Conservation (phyloP, 1,140 invertebrate genomes). For the Drosophila grimshawi region DNA sequence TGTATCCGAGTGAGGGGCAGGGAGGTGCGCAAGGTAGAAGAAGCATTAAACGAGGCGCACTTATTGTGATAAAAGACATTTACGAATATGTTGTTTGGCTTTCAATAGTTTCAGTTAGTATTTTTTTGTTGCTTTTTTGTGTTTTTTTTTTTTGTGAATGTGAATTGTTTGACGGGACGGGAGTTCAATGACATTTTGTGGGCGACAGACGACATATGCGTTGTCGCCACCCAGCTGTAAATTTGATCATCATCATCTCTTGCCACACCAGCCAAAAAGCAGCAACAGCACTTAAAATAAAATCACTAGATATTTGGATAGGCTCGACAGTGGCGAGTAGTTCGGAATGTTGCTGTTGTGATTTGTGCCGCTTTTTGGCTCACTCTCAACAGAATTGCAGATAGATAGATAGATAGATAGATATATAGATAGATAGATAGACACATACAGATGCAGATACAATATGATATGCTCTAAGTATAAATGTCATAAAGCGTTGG, state of each 20-base stretch:
- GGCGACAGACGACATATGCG: slow-evolving; percentile 45
- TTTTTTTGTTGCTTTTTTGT: slow-evolving; percentile 9
- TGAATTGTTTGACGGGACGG: slow-evolving; percentile 10
- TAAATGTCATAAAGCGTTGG: slow-evolving; percentile 28
- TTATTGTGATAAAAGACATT: slow-evolving; percentile 42
- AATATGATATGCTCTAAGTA: slow-evolving; percentile 34
- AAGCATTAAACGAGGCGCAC: slow-evolving; percentile 25
- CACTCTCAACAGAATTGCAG: slow-evolving; percentile 54
- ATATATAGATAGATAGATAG: slow-evolving; percentile 10
- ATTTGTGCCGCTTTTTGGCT: slow-evolving; percentile 21
- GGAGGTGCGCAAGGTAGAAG: background rate
- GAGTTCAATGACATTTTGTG: slow-evolving; percentile 68
- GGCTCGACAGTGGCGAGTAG: slow-evolving; percentile 2
- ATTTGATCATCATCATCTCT: slow-evolving; percentile 78
- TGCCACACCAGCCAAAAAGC: slow-evolving; percentile 6
- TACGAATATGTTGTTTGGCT: slow-evolving; percentile 30
- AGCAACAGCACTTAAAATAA: slow-evolving; percentile 1
- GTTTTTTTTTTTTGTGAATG: slow-evolving; percentile 4
- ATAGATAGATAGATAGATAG: background rate
- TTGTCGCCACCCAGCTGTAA: slow-evolving; percentile 55
- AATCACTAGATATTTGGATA: slow-evolving; percentile 12
- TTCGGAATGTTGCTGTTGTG: slow-evolving; percentile 4
- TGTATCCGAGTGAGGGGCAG: background rate
- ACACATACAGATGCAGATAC: slow-evolving; percentile 4
- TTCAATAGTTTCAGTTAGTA: slow-evolving; percentile 65